These are phyloP conservation scores for Diabrotica virgifera DNA, from an alignment of 1,140 invertebrate species.

Conservation along the genomic window DNA sequence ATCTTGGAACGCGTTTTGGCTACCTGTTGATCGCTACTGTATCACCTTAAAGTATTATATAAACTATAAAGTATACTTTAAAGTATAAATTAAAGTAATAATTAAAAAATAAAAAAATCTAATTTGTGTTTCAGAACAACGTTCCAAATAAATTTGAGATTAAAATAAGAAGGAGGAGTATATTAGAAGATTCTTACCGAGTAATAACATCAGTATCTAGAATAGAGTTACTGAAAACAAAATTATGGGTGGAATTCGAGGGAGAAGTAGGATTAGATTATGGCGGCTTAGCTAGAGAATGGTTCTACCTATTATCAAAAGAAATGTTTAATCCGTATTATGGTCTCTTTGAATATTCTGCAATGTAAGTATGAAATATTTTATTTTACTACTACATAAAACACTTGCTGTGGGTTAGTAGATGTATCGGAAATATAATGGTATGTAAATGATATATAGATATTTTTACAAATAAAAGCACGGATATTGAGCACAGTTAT, in stretches of 20 bases:
- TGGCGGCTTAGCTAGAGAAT: constrained; percentile 94
- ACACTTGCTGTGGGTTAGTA: too few species aligned
- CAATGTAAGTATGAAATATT: constrained; percentile 68
- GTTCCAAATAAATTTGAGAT: constrained; percentile 98
- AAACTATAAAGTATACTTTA: too few species aligned
- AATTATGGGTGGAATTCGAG: constrained; percentile 98
- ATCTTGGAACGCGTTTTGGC: too few species aligned
- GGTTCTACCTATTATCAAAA: constrained; percentile 97
- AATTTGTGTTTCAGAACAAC: constrained; percentile 66
- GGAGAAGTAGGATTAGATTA: constrained; percentile 97
- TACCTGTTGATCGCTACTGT: too few species aligned
- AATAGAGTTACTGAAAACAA: constrained; percentile 90
- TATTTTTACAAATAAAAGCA: too few species aligned
- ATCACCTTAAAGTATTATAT: too few species aligned
- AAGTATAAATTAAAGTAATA: too few species aligned
- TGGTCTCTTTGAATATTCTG: constrained; percentile 98
- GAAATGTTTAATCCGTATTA: constrained; percentile 99
- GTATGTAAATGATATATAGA: too few species aligned
- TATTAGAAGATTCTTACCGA: constrained; percentile 94
- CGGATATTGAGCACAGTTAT: too few species aligned
- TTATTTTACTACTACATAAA: constrained; percentile 6
- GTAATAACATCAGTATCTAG: constrained; percentile 79
- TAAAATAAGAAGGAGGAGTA: constrained; percentile 83
- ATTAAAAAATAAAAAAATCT: too few species aligned
- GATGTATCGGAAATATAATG: too few species aligned